Conservation (phyloP, 1,140 invertebrate genomes). For the Drosophila tropicalis region DNA sequence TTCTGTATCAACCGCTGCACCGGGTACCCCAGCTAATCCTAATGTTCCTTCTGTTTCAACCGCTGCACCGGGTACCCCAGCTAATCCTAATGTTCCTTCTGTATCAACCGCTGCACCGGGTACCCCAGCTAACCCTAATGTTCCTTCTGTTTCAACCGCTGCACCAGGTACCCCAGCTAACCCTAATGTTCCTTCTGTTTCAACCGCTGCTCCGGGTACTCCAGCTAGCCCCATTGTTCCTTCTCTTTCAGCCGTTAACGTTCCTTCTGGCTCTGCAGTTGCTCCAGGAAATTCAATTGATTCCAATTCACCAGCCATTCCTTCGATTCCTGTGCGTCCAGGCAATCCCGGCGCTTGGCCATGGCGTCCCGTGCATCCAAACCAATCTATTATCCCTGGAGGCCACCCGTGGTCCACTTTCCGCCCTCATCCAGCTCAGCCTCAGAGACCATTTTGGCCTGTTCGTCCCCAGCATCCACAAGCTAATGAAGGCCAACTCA, state of each 20-base stretch:
- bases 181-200: conserved; percentile 9
- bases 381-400: conserved; percentile 11
- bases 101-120: conserved; percentile 14
- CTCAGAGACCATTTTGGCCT: conserved; percentile 43
- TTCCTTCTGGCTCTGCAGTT: conserved; percentile 6
- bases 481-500: conserved; percentile 22
- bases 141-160: background rate
- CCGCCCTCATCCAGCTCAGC: conserved; percentile 20
- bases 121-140: conserved; percentile 10
- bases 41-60: conserved; percentile 15
- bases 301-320: conserved; percentile 10
- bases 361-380: conserved; percentile 42
- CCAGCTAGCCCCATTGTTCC: conserved; percentile 17
- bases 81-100: conserved; percentile 8
- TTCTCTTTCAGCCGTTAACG: too few relatives aligned
- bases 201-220: background rate
- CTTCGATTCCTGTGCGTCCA: conserved; percentile 19
- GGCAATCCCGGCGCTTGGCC: conserved; percentile 42
- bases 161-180: conserved; percentile 13
- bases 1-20: background rate
- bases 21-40: background rate
- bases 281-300: background rate
- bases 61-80: background rate
- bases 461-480: conserved; percentile 36
- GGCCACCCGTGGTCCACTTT: conserved; percentile 25